Conservation (phyloP, 2,888 invertebrate species). For the Helobdella robusta region DNA sequence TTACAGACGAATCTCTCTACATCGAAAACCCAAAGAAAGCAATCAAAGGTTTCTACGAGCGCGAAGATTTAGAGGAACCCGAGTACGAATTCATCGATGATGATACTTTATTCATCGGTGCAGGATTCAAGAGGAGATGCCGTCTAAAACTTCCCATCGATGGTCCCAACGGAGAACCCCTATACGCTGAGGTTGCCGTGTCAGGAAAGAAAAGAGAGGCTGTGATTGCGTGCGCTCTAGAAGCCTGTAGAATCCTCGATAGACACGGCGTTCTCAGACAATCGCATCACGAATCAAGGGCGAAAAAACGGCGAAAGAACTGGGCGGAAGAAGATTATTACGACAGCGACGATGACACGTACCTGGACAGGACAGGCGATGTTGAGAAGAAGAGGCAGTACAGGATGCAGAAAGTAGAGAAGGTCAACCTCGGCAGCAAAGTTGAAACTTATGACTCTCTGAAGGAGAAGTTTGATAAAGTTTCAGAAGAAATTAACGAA, state of each 20-base stretch:
- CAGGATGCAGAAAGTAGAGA: constrained; percentile 59
- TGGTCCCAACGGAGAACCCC: constrained; percentile 63
- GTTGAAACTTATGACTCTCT: constrained; percentile 55
- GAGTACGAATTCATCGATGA: constrained; percentile 78
- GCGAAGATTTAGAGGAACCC: constrained; percentile 75
- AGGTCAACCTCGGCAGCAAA: constrained; percentile 45
- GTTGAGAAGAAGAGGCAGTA: constrained; percentile 74
- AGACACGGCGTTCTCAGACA: constrained; percentile 68
- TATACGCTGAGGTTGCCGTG: constrained; percentile 72
- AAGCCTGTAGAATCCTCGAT: constrained; percentile 85
- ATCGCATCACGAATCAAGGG: constrained; percentile 63
- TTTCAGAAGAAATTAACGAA: constrained; percentile 55
- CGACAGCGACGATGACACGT: constrained; percentile 89
- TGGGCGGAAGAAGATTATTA: constrained; percentile 78
- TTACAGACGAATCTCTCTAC: constrained; percentile 70
- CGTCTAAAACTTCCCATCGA: constrained; percentile 68
- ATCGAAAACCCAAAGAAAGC: constrained; percentile 91
- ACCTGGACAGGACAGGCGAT: constrained; percentile 83
- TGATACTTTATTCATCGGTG: constrained; percentile 52
- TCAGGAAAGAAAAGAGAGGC: constrained; percentile 76
- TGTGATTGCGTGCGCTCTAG: constrained; percentile 80
- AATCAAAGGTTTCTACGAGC: constrained; percentile 81
- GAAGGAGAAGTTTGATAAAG: constrained; percentile 55
- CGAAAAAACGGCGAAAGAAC: constrained; percentile 64
- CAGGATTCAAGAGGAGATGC: constrained; percentile 67